These are phyloP conservation scores for Hydra vulgaris DNA, from an alignment of 30 jellyfish, hydroid and myxozoan species.

Conservation along the genomic window DNA sequence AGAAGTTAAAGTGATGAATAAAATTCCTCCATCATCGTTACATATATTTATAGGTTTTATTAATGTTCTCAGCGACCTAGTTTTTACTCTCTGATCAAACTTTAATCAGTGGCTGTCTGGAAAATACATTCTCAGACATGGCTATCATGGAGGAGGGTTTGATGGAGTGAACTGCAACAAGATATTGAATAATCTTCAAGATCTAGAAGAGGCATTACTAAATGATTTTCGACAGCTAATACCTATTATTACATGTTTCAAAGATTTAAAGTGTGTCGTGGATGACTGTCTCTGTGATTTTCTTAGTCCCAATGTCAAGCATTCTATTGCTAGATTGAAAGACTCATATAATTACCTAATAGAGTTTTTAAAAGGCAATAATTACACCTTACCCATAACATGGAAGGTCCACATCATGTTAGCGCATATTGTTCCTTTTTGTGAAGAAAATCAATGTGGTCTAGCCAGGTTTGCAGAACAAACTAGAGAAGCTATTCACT, in stretches of 20 bases:
- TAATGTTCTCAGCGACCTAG: not conserved
- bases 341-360: not conserved
- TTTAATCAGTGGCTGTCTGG: not conserved
- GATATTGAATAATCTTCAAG: not conserved
- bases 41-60: not conserved
- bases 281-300: not conserved
- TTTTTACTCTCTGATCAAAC: not conserved
- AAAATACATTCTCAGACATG: not conserved
- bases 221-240: not conserved
- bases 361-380: not conserved
- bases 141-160: not conserved
- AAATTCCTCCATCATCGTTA: not conserved
- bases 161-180: not conserved
- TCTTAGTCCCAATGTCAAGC: not conserved
- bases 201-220: not conserved
- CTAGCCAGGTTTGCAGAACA: not conserved
- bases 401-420: not conserved
- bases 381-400: not conserved
- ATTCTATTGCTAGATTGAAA: not conserved
- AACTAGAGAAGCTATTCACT: not conserved
- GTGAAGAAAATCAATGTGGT: not conserved
- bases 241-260: not conserved
- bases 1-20: not conserved
- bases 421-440: not conserved
- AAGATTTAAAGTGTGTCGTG: not conserved